These are phyloP conservation scores for Dryomyza anilis DNA, from an alignment of 2,888 invertebrate species.

Conservation along the genomic window DNA sequence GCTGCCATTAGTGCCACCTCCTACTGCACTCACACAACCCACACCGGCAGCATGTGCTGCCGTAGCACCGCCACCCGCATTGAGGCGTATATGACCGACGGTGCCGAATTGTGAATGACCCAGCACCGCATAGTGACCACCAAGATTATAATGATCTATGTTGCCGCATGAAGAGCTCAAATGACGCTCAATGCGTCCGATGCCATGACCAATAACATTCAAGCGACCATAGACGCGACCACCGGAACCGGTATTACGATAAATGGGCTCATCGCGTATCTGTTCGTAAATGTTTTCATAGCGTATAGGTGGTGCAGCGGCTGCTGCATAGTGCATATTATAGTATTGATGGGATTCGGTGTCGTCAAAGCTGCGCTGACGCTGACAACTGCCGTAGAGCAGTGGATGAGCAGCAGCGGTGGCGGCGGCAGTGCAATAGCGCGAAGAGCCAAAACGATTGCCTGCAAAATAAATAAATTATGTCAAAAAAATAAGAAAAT, in stretches of 20 bases:
- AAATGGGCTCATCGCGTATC: constrained; percentile 63
- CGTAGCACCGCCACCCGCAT: constrained; percentile 43
- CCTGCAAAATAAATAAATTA: constrained; percentile 31
- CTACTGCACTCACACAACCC: constrained; percentile 29
- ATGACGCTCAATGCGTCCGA: constrained; percentile 67
- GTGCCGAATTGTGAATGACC: constrained; percentile 62
- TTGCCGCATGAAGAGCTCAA: constrained; percentile 72
- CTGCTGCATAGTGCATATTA: constrained; percentile 53
- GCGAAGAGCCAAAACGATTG: constrained; percentile 48
- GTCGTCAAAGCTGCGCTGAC: constrained; percentile 61
- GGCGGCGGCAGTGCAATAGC: constrained; percentile 44
- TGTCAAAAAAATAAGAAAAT: not conserved
- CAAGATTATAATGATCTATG: constrained; percentile 63
- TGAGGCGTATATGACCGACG: constrained; percentile 60
- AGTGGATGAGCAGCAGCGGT: constrained; percentile 29
- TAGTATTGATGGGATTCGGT: constrained; percentile 60
- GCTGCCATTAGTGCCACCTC: constrained; percentile 20
- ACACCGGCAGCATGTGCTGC: constrained; percentile 27
- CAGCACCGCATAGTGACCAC: constrained; percentile 60
- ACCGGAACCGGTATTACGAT: constrained; percentile 47
- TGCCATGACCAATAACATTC: constrained; percentile 65
- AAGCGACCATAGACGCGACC: constrained; percentile 63
- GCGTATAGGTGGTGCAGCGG: constrained; percentile 50
- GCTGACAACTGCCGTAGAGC: constrained; percentile 44
- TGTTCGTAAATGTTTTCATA: constrained; percentile 66